Evolutionary conservation across 2,888 invertebrate species (phyloP).

Genomic region (Cepaea hortensis): DNA sequence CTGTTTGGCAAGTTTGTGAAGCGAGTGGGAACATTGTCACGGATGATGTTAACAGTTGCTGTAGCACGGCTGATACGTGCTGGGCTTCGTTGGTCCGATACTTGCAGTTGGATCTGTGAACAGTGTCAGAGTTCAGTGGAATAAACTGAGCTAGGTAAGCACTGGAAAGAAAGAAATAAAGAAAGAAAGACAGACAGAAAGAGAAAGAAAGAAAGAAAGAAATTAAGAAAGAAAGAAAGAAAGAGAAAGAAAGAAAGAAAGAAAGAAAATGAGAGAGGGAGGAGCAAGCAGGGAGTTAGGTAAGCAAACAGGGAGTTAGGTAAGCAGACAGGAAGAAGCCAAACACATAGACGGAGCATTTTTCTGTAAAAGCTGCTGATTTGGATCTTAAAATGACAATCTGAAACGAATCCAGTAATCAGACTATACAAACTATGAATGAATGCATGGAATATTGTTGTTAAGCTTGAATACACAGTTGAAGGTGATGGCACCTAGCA

Average conservation of each 20-base stretch:
- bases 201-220: not conserved
- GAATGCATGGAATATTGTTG: too few relatives aligned
- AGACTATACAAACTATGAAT: too few relatives aligned
- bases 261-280: not conserved
- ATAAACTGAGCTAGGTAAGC: not conserved
- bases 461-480: too few relatives aligned
- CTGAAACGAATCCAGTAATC: too few relatives aligned
- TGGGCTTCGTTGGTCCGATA: constrained; percentile 61
- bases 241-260: not conserved
- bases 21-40: constrained; percentile 43
- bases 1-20: constrained; percentile 42
- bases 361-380: too few relatives aligned
- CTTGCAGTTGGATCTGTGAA: constrained; percentile 63
- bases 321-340: constrained; percentile 2
- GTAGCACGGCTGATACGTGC: constrained; percentile 53
- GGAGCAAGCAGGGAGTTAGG: not conserved
- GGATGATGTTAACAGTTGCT: constrained; percentile 57
- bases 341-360: not conserved
- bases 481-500: too few relatives aligned
- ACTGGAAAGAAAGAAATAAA: too few relatives aligned
- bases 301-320: not conserved
- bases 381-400: too few relatives aligned
- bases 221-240: not conserved
- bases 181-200: not conserved
- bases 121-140: too few relatives aligned